Base-by-base conservation (phyloP, 2,113 vertebrate genomes). In the Alligator mississippiensis region DNA sequence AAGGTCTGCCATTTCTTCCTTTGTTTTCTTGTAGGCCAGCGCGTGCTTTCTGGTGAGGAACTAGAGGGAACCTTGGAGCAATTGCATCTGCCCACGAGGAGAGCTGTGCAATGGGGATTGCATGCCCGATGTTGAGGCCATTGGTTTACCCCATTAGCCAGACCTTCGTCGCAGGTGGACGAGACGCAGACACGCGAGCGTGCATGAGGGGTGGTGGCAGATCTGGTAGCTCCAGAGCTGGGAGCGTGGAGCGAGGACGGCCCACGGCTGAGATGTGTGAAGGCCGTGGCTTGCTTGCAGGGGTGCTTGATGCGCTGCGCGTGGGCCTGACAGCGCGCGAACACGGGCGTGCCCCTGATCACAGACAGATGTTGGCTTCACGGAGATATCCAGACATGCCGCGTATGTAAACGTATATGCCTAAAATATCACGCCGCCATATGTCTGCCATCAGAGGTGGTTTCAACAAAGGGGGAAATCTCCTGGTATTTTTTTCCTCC, bases 311-410 rank as follows among this genome's bases (percentile, higher is more conserved):
- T 47, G 47, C 7, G 47, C 47, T 47, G 64, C 17, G 28, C 9
- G 28, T 5, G 25, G 24, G 62, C 19, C 28, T 9, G 63, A 66
- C 16, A n/a, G 14, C 14, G 28, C 10, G 27, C 14, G 25, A 66
- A 30, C 18, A 4, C 0, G 0, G 47, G n/a, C 1, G 5, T 54
- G 30, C 1, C 11, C 11, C 25, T 76, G 19, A 5, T 19, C 21
- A 24, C 55, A 47, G 10, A 4, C 34, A 38, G 11, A 22, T 6
- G 68, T 38, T 3, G 30, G 30, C 34, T 74, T 11, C 47, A 11
- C 14, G 21, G 5, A 24, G 12, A 30, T 47, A 25, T 74, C 12
- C 70, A 74, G 22, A 19, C 68, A 38, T 72, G 19, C 28, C 5
- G 17, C 15, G 27, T 5, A n/a, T 30, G 63, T 64, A 27, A 27